Percentiles rank a stretch among this genome's conserved stretches.
Conservation (phyloP, 2,888 invertebrate species). For the Prionchulus punctatus region DNA sequence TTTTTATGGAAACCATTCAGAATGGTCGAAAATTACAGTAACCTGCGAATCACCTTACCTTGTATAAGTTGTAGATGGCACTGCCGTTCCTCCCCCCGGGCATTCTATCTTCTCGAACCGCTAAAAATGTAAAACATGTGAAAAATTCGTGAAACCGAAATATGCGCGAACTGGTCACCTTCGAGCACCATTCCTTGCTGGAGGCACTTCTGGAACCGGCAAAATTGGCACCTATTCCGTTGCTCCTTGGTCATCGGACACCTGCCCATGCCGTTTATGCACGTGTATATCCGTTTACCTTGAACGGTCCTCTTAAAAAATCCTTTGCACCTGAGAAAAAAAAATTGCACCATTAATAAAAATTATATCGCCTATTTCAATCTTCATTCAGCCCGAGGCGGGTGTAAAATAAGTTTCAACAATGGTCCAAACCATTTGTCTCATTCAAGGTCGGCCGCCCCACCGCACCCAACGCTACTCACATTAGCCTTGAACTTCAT, state of each 20-base stretch:
- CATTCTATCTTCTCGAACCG: conserved; percentile 96
- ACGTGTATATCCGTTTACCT: conserved; percentile 89
- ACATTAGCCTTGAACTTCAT: too few species aligned
- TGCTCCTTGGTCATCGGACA: conserved; percentile 97
- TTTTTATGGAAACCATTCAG: too few species aligned
- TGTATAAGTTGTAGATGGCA: conserved; percentile 94
- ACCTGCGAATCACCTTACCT: conserved; percentile 48
- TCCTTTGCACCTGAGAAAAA: conserved; percentile 79
- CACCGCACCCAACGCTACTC: too few species aligned
- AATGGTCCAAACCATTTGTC: neutral
- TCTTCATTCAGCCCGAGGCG: too few species aligned
- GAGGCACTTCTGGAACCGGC: conserved; percentile 96
- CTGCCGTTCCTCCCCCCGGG: conserved; percentile 98
- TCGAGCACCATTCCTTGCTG: conserved; percentile 97
- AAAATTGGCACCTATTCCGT: conserved; percentile 96
- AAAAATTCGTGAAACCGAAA: too few species aligned
- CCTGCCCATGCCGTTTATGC: conserved; percentile 73
- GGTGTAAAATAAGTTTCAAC: too few species aligned
- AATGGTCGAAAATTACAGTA: too few species aligned
- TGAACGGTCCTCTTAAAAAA: conserved; percentile 98
- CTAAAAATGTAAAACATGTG: too few species aligned
- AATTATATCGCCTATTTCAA: too few species aligned
- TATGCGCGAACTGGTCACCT: too few species aligned
- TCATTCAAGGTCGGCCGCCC: too few species aligned
- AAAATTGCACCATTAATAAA: too few species aligned